Evolutionary conservation across 2,888 invertebrate species (phyloP).

Genomic region (Morpho deidamia): DNA sequence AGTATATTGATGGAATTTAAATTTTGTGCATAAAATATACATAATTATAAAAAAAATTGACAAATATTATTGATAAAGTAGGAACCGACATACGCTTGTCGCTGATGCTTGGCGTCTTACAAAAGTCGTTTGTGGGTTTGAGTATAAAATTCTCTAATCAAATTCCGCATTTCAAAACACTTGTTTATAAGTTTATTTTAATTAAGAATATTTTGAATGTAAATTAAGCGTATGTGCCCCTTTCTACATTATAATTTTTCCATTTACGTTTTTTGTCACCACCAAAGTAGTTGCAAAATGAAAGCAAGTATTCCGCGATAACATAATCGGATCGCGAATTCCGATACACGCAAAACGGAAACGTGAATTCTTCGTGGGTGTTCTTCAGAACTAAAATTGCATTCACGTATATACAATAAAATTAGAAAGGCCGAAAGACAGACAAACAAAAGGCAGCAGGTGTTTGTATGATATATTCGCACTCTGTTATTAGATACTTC

Average conservation of each 20-base stretch:
- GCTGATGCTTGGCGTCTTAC: too few species aligned
- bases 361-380: conserved; percentile 25
- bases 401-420: conserved; percentile 28
- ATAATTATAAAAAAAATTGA: not conserved
- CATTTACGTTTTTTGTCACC: not conserved
- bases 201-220: too few species aligned
- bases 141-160: too few species aligned
- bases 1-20: too few species aligned
- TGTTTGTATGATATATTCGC: conserved; percentile 9
- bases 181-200: too few species aligned
- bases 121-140: too few species aligned
- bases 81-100: too few species aligned
- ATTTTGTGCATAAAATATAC: too few species aligned
- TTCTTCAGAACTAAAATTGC: conserved; percentile 27
- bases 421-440: conserved; percentile 26
- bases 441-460: conserved; percentile 19
- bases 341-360: conserved; percentile 8
- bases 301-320: too few species aligned
- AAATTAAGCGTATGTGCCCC: not conserved
- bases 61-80: not conserved
- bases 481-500: conserved; percentile 2
- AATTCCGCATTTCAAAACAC: too few species aligned
- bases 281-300: too few species aligned
- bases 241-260: not conserved
- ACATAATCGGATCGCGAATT: conserved; percentile 15